Base-by-base conservation (phyloP, 2,797 vertebrate species). In the Syncerus caffer region DNA sequence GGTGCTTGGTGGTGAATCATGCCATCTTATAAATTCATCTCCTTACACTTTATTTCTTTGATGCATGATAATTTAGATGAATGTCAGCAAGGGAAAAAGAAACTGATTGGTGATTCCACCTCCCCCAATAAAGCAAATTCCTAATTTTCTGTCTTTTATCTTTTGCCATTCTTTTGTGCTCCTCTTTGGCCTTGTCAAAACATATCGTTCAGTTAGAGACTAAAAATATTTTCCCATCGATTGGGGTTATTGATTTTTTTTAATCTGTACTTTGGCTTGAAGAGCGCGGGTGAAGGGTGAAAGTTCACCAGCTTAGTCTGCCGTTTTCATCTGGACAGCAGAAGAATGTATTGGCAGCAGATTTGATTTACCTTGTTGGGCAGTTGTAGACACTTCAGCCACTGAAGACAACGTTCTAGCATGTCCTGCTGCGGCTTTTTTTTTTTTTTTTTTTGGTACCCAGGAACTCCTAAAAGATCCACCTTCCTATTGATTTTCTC, bases 221-320 rank as follows among this genome's bases (percentile, higher is more conserved):
- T 98, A 99, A 99, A 99, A 99, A 99, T 99, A 99, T 99, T 99
- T 99, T 99, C 98, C 96, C 98, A 99, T 99, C 98, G 99, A 99
- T 99, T 99, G 98, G 98, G 97, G 98, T 97, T 98, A 99, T 99
- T 99, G 99, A 99, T 99, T 99, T 99, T 99, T 99, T 99, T 99
- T 98, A 99, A 99, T 99, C 99, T 99, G 99, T 99, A 99, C 99
- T 99, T 99, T 99, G 99, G 99, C 98, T 99, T 99, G 99, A 99
- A 99, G 99, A 99, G 99, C 98, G 98, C 23, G 98, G 99, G 99
- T 99, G 99, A 99, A 99, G 99, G 99, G 99, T 99, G 98, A 99
- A 99, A 99, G 99, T 99, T 99, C 99, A 99, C 97, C 71, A 98
- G 99, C 99, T 99, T 99, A 99, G 98, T 98, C 98, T 98, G 98